These are phyloP conservation scores for Cataglyphis rosenhaueri DNA, from an alignment of 2,888 invertebrate species.

Conservation along the genomic window DNA sequence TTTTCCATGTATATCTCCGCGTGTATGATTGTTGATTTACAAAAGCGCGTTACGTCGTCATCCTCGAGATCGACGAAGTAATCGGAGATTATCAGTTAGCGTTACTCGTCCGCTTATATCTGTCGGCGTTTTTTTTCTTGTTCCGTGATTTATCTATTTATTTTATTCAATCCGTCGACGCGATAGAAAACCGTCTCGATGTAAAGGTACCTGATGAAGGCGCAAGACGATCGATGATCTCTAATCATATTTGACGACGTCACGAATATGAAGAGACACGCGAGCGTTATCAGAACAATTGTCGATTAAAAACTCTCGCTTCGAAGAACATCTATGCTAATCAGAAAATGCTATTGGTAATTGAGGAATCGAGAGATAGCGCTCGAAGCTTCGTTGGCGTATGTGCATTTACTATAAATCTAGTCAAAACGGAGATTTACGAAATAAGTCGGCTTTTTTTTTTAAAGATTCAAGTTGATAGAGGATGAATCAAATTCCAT, in stretches of 20 bases:
- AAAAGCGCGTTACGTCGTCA: conserved; percentile 28
- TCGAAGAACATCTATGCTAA: background rate
- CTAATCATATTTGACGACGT: background rate
- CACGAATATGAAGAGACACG: background rate
- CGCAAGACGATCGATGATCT: conserved; percentile 7
- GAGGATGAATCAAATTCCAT: conserved; percentile 46
- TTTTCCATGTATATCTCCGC: conserved; percentile 12
- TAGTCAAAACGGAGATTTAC: conserved; percentile 51
- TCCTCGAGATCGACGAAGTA: conserved; percentile 13
- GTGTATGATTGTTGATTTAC: conserved; percentile 48
- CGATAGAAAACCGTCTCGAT: conserved; percentile 22
- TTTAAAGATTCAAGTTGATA: conserved; percentile 53
- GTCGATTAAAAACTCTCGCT: conserved; percentile 4
- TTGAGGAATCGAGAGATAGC: background rate
- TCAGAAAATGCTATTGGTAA: background rate
- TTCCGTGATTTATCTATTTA: background rate
- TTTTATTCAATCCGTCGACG: conserved; percentile 28
- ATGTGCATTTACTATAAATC: conserved; percentile 35
- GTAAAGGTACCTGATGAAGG: conserved; percentile 41
- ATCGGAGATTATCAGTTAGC: conserved; percentile 13
- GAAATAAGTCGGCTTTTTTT: conserved; percentile 26
- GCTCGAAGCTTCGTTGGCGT: conserved; percentile 54
- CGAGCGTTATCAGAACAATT: background rate
- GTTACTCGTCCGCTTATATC: conserved; percentile 25
- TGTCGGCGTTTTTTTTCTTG: conserved; percentile 22